phyloP scores from a whole-genome alignment of 1,140 invertebrate species.

The Glomeris maerens region DNA sequence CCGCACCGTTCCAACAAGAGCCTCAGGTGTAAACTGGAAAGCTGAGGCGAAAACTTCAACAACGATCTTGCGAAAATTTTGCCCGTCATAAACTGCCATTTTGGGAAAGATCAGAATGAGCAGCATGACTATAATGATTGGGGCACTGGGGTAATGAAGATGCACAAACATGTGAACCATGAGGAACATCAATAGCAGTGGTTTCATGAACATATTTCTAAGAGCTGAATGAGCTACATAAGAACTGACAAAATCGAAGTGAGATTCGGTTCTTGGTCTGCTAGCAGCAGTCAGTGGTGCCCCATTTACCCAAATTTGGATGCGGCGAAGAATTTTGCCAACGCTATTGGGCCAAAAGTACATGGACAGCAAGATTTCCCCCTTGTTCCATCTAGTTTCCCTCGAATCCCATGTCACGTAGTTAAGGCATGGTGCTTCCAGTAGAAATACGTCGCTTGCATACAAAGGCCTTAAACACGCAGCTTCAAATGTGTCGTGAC shows the following conservation, averaged over 20 bases:
- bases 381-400: slow-evolving; percentile 26
- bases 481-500: slow-evolving; percentile 28
- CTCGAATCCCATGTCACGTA: slow-evolving; percentile 27
- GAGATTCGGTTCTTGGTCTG: slow-evolving; percentile 21
- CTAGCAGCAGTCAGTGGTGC: slow-evolving; percentile 19
- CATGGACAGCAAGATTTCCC: slow-evolving; percentile 24
- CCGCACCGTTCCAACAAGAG: slow-evolving; percentile 24
- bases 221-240: slow-evolving; percentile 24
- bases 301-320: slow-evolving; percentile 22
- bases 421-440: slow-evolving; percentile 25
- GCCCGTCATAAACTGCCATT: slow-evolving; percentile 21
- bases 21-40: slow-evolving; percentile 26
- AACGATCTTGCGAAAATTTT: slow-evolving; percentile 23
- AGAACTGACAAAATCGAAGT: slow-evolving; percentile 23
- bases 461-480: slow-evolving; percentile 24
- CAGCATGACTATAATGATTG: slow-evolving; percentile 25
- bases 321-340: slow-evolving; percentile 23
- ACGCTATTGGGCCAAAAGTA: slow-evolving; percentile 26
- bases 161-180: slow-evolving; percentile 21
- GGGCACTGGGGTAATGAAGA: slow-evolving; percentile 20
- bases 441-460: slow-evolving; percentile 19
- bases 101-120: slow-evolving; percentile 26
- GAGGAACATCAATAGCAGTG: slow-evolving; percentile 23
- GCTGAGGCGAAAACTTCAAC: slow-evolving; percentile 25
- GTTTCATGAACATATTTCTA: slow-evolving; percentile 27